Percentiles rank a stretch among this genome's conserved stretches.
Evolutionary conservation across 2,113 vertebrate species (phyloP).

Genomic region (Clarias gariepinus): DNA sequence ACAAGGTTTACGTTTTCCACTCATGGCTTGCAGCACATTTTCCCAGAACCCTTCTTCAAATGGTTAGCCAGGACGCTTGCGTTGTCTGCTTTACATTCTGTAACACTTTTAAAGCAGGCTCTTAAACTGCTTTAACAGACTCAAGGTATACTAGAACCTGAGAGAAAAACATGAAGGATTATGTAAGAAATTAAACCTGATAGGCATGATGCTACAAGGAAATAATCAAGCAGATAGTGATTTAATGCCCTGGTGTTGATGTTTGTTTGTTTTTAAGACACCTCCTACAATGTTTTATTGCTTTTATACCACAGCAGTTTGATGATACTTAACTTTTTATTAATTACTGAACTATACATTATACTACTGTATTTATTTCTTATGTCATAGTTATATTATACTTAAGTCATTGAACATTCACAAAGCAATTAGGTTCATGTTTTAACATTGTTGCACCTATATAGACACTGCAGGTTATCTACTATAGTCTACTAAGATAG

Average conservation of each 20-base stretch:
- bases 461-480: not conserved
- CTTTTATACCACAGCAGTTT: not conserved
- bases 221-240: not conserved
- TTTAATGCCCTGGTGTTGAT: not conserved
- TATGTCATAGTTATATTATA: not conserved
- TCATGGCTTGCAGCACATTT: slow-evolving; percentile 27
- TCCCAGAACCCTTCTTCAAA: slow-evolving; percentile 32
- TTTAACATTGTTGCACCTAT: not conserved
- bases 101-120: slow-evolving; percentile 65
- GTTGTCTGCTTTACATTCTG: slow-evolving; percentile 70
- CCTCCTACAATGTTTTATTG: not conserved
- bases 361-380: not conserved
- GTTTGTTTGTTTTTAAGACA: not conserved
- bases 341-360: not conserved
- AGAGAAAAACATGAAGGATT: slow-evolving; percentile 44
- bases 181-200: not conserved
- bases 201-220: not conserved
- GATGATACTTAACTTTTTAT: not conserved
- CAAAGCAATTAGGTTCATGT: not conserved
- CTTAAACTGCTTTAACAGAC: slow-evolving; percentile 42
- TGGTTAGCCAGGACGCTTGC: slow-evolving; percentile 26
- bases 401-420: not conserved
- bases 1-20: slow-evolving; percentile 70
- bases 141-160: slow-evolving; percentile 14
- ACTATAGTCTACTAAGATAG: not conserved